Percentiles rank a stretch among this genome's conserved stretches.
Conservation (phyloP, 2,113 vertebrate species). For the Syngnathoides biaculeatus region DNA sequence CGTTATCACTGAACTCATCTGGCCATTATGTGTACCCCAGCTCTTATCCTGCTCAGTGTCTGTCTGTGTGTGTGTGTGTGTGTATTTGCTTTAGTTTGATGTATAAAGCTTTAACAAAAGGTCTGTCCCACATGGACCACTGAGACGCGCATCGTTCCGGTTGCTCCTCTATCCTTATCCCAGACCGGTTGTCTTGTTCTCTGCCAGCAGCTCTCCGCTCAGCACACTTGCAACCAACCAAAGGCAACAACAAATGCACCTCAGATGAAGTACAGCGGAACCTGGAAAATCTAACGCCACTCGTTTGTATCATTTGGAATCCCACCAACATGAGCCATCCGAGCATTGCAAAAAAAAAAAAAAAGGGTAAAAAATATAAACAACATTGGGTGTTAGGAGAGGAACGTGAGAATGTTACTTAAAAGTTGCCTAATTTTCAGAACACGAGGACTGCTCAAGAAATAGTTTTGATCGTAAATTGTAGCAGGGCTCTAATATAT, state of each 20-base stretch:
- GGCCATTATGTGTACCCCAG: background rate
- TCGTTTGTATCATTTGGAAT: background rate
- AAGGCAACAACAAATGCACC: background rate
- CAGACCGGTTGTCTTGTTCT: slow-evolving; percentile 27
- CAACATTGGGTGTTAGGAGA: background rate
- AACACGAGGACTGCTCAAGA: no score
- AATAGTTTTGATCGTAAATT: no score
- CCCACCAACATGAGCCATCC: background rate
- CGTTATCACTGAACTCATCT: slow-evolving; percentile 19
- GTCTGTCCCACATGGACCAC: slow-evolving; percentile 24
- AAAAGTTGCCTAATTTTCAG: no score
- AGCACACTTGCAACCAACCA: background rate
- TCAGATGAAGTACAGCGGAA: background rate
- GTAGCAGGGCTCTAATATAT: no score
- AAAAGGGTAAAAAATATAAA: background rate
- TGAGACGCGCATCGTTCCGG: slow-evolving; percentile 42
- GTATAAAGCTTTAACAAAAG: slow-evolving; percentile 19
- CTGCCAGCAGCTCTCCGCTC: slow-evolving; percentile 20
- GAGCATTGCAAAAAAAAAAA: background rate
- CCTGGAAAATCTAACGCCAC: background rate
- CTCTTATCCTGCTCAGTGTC: background rate
- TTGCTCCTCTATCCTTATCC: slow-evolving; percentile 23
- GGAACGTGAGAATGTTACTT: background rate
- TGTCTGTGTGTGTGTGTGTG: slow-evolving; percentile 2
- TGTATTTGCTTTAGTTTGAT: slow-evolving; percentile 15